These are phyloP conservation scores for Archaeoteleia sp. DNA, from an alignment of 2,888 invertebrate genomes.

Conservation along the genomic window DNA sequence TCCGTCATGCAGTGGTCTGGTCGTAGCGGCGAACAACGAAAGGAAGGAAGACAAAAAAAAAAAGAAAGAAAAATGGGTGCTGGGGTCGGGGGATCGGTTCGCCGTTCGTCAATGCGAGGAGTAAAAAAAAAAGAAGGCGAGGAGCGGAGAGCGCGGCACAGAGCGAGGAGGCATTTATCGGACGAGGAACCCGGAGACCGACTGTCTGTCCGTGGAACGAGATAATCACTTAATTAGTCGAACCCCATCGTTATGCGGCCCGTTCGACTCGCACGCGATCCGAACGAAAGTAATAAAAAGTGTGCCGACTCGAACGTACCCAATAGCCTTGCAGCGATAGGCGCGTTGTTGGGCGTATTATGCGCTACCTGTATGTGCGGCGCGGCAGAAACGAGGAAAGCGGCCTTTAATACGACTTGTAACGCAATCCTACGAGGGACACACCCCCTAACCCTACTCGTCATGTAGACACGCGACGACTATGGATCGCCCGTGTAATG, in stretches of 20 bases:
- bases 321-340: too few relatives aligned
- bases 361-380: too few relatives aligned
- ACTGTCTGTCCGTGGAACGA: slow-evolving; percentile 60
- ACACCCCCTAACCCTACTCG: neutral
- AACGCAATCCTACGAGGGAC: slow-evolving; percentile 3
- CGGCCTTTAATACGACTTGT: slow-evolving; percentile 3
- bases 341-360: too few relatives aligned
- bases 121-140: slow-evolving; percentile 9
- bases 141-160: slow-evolving; percentile 7
- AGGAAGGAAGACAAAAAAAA: too few relatives aligned
- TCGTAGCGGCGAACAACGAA: neutral
- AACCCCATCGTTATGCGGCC: slow-evolving; percentile 50
- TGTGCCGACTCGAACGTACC: too few relatives aligned
- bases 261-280: slow-evolving; percentile 60
- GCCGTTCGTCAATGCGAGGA: slow-evolving; percentile 10
- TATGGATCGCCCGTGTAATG: slow-evolving; percentile 13
- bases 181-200: slow-evolving; percentile 52
- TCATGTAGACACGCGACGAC: slow-evolving; percentile 19
- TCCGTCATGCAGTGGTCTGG: slow-evolving; percentile 1
- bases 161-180: slow-evolving; percentile 4
- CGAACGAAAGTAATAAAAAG: slow-evolving; percentile 53
- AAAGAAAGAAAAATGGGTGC: neutral
- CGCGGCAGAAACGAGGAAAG: neutral
- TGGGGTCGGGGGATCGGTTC: slow-evolving; percentile 1
- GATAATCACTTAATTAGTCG: slow-evolving; percentile 68